Evolutionary conservation across 1,140 invertebrate species (phyloP), one percentile per base, ranked within the genome.

Genomic region (Octopus sinensis): DNA sequence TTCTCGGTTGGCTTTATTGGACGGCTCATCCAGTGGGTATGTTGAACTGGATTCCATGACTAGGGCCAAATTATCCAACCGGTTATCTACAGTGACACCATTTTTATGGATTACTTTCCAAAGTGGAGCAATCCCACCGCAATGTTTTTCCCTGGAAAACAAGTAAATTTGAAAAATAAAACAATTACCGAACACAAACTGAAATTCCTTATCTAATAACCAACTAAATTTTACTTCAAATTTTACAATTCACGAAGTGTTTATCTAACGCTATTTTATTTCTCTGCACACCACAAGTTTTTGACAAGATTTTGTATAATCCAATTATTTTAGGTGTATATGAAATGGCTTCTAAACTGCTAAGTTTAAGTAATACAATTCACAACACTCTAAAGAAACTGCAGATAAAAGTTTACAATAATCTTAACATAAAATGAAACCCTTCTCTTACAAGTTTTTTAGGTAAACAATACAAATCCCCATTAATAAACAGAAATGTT

Each of bases 11-110:
- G 76, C 83, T 80, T 88, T 89, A 56, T 82, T 86, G 10, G 86
- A 85, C 9, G 85, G 81, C 78, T 87, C 84, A n/a, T 83, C 84
- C 17, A 62, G 51, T 13, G n/a, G 62, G 13, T 68, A 53, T n/a
- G 68, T 76, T 12, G 78, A 75, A 51, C 81, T 83, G 54, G 83
- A 53, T 79, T 87, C 85, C 5, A 88, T 88, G 23, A 91, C 89
- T 71, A 92, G 85, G 53, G 84, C 85, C 76, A 92, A 86, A 85
- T 92, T 92, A 82, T 92, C 91, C 83, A 92, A 84, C 56, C 92
- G 88, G 82, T 92, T 92, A 86, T 92, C 92, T 17, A 92, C 91
- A 4, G 91, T 92, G 6, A 92, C 90, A 81, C 89, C 88, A 84
- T 92, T 92, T 79, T 88, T 88, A 84, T 92, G 92, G 4, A 91